Base-by-base conservation (phyloP, 1,140 invertebrate species). In the Copidosoma floridanum region DNA sequence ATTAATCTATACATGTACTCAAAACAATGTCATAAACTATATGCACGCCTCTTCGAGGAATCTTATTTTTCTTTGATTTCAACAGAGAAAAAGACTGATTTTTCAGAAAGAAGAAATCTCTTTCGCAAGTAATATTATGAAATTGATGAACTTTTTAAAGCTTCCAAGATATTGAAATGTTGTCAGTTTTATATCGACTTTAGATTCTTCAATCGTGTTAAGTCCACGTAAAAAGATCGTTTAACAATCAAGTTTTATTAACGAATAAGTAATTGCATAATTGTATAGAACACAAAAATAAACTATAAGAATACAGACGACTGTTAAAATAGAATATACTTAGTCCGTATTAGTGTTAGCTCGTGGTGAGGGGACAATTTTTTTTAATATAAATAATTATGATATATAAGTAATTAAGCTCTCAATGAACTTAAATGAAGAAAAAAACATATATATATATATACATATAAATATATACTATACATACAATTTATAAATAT, bases 351-450 rank as follows among this genome's bases (percentile, higher is more conserved):
- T 70, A 71, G 66, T 61, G 55, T 74, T 76, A 76, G 71, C 65
- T 77, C 66, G 68, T 68, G 76, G 76, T 78, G 76, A 78, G 73
- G 76, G 77, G 72, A 75, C 64, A 73, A 76, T 58, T 68, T n/a
- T n/a, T 71, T 76, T 70, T 67, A 65, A 68, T 70, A 73, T n/a
- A n/a, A n/a, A n/a, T n/a, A n/a, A n/a, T n/a, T n/a, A n/a, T n/a
- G n/a, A n/a, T n/a, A n/a, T n/a, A n/a, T n/a, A n/a, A n/a, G n/a
- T n/a, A n/a, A n/a, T n/a, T n/a, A n/a, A n/a, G n/a, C n/a, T n/a
- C n/a, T n/a, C n/a, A n/a, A n/a, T n/a, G n/a, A n/a, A n/a, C n/a
- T n/a, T n/a, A n/a, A n/a, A n/a, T n/a, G n/a, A n/a, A 50, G 61
- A 65, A 59, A 56, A 16, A 47, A 55, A 50, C 23, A 44, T 65